A percentile compares a stretch with the other conserved stretches of the same genome.
phyloP scores from a whole-genome alignment of 2,113 vertebrate species.

The Scolopax mira region DNA sequence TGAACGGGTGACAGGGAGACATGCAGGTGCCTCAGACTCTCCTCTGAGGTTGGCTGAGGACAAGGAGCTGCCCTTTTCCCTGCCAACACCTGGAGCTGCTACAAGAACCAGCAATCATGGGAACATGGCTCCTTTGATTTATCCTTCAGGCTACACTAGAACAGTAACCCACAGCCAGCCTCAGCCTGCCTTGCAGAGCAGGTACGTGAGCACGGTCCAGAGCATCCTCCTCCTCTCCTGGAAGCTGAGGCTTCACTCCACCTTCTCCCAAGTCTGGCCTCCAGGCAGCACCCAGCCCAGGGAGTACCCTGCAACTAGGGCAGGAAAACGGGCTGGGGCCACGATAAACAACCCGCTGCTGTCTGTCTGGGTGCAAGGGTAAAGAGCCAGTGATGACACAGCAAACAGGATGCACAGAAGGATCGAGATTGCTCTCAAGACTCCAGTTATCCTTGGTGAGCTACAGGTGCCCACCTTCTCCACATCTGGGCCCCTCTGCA shows the following conservation, averaged over 20 bases:
- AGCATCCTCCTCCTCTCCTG: not conserved
- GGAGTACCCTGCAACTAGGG: not conserved
- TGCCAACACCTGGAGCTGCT: not conserved
- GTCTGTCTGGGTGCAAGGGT: not conserved
- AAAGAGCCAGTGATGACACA: accelerated
- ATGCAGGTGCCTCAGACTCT: not conserved
- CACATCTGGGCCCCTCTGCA: not conserved
- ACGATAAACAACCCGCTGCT: not conserved
- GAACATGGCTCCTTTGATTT: not conserved
- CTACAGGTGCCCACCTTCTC: not conserved
- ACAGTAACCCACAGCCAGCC: slow-evolving; percentile 25
- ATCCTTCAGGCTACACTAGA: not conserved
- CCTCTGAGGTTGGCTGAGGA: not conserved
- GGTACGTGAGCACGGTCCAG: not conserved
- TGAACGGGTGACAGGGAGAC: not conserved
- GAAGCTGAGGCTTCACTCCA: slow-evolving; percentile 18
- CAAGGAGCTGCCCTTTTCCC: not conserved
- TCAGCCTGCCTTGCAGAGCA: slow-evolving; percentile 32
- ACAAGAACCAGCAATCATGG: not conserved
- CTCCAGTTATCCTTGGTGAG: not conserved
- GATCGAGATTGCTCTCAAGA: not conserved
- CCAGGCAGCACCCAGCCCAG: not conserved
- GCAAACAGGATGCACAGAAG: accelerated
- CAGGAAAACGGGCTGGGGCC: not conserved
- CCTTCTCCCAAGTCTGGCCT: not conserved